Conservation (phyloP, 2,113 vertebrate genomes). For the Oncorhynchus keta region DNA sequence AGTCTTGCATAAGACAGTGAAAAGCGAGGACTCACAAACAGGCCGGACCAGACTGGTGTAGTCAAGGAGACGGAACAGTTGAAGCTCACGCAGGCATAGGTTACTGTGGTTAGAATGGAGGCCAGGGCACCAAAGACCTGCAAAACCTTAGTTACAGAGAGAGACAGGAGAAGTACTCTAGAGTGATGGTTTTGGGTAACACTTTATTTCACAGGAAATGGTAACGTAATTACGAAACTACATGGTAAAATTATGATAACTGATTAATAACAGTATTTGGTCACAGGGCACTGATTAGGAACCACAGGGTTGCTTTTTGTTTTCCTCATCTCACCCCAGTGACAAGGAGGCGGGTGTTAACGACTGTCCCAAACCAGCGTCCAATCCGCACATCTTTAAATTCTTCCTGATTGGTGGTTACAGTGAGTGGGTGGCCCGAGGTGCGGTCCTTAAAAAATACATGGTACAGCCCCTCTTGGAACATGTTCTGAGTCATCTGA, state of each 20-base stretch:
- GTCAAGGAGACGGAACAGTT: constrained; percentile 63
- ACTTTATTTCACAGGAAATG: too few relatives aligned
- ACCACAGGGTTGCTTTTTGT: not conserved
- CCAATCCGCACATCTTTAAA: constrained; percentile 60
- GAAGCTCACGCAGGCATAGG: constrained; percentile 66
- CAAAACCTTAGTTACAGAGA: constrained; percentile 55
- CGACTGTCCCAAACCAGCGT: constrained; percentile 71
- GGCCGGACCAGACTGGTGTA: constrained; percentile 65
- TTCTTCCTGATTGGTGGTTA: constrained; percentile 15
- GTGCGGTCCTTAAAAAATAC: constrained; percentile 65
- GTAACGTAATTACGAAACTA: too few relatives aligned
- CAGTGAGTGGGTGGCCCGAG: not conserved
- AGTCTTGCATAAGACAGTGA: not conserved
- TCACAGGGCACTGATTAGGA: not conserved
- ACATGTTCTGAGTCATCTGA: constrained; percentile 74
- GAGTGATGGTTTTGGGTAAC: too few relatives aligned
- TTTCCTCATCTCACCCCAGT: constrained; percentile 59
- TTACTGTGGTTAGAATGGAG: constrained; percentile 60
- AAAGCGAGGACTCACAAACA: constrained; percentile 60
- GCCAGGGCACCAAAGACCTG: constrained; percentile 60
- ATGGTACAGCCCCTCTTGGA: constrained; percentile 74
- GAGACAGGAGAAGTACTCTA: not conserved
- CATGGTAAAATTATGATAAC: too few relatives aligned
- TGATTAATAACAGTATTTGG: too few relatives aligned
- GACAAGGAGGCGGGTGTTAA: constrained; percentile 68